These are phyloP conservation scores for Orthosia incerta DNA, from an alignment of 2,888 invertebrate genomes.

Conservation along the genomic window DNA sequence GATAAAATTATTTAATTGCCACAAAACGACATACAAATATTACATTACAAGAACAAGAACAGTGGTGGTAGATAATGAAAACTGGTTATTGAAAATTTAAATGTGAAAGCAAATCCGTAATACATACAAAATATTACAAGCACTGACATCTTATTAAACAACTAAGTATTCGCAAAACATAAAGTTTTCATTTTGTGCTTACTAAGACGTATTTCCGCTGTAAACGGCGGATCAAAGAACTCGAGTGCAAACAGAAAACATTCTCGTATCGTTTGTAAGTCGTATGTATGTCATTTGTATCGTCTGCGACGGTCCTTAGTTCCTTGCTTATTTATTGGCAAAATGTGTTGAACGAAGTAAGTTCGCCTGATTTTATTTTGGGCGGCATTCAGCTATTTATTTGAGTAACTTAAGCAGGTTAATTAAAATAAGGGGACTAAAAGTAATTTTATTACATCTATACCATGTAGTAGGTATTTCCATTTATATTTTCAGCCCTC, in stretches of 20 bases:
- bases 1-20: too few species aligned
- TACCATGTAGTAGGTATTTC: too few species aligned
- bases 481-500: too few species aligned
- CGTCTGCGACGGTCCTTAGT: constrained; percentile 37
- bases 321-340: constrained; percentile 39
- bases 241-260: constrained; percentile 58
- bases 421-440: background rate
- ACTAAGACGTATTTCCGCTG: constrained; percentile 62
- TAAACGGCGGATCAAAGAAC: constrained; percentile 65
- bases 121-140: constrained; percentile 14
- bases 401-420: background rate
- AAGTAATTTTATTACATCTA: too few species aligned
- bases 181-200: constrained; percentile 57
- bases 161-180: constrained; percentile 40
- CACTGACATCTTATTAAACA: constrained; percentile 21
- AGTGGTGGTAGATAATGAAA: too few species aligned
- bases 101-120: background rate
- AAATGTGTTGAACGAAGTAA: constrained; percentile 11
- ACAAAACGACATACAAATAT: too few species aligned
- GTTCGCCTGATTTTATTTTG: background rate
- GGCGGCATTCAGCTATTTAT: background rate
- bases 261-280: constrained; percentile 53
- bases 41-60: too few species aligned
- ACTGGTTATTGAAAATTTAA: background rate
- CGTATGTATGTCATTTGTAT: constrained; percentile 54